Conservation (phyloP, 23 tunicate genomes). For the Ciona savignyi region DNA sequence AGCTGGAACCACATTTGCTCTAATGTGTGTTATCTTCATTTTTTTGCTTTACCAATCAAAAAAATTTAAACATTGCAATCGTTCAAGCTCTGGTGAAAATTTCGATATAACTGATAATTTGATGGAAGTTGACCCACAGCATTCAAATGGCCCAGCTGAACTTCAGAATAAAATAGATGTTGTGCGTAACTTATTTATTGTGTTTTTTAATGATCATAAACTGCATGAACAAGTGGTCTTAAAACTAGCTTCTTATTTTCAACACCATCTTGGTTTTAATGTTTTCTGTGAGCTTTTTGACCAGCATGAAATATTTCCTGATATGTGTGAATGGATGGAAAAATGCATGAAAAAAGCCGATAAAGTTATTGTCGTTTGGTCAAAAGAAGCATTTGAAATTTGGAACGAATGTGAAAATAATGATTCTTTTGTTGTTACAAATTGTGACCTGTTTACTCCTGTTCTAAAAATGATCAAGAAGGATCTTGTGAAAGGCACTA, state of each 20-base stretch:
- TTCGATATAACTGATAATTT: too few relatives aligned
- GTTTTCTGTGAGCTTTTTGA: conserved; percentile 26
- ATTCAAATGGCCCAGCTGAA: neutral
- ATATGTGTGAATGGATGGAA: conserved; percentile 11
- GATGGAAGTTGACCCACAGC: too few relatives aligned
- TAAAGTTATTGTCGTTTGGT: conserved; percentile 30
- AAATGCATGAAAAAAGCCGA: conserved; percentile 14
- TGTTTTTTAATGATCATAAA: neutral
- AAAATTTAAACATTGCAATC: too few relatives aligned
- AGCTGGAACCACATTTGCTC: too few relatives aligned
- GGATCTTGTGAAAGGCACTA: conserved; percentile 3
- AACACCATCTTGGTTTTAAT: conserved; percentile 2
- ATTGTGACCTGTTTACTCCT: conserved; percentile 11
- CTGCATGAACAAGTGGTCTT: neutral
- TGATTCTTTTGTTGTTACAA: neutral
- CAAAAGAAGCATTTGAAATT: conserved; percentile 19
- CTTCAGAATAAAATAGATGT: neutral
- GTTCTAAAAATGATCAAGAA: conserved; percentile 12
- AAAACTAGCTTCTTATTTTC: neutral
- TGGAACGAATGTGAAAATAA: conserved; percentile 11
- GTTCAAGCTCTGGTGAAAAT: too few relatives aligned
- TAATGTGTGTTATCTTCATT: too few relatives aligned
- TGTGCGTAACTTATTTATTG: neutral
- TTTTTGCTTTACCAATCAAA: too few relatives aligned
- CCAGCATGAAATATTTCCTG: neutral